Base-by-base conservation (phyloP, 1,140 invertebrate genomes). In the Calephelis virginiensis region DNA sequence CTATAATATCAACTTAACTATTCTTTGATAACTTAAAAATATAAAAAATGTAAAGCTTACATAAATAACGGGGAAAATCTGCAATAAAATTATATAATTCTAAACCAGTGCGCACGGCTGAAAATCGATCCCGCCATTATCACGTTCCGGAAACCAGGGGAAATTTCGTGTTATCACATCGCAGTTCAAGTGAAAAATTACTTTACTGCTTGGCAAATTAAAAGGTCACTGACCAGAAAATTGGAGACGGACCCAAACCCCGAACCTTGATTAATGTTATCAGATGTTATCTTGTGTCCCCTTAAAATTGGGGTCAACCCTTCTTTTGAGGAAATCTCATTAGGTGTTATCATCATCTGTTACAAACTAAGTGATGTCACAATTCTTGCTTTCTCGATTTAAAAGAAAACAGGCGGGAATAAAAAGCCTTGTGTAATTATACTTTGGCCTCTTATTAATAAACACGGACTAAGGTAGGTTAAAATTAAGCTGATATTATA, bases 211-310 rank as follows among this genome's bases (percentile, higher is more conserved):
- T 76, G 74, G 76, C 75, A 87, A 86, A 87, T 86, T 85, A 84
- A 83, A 83, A 80, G 81, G 76, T 77, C 83, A 75, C 56, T 83
- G 80, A 80, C 83, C 86, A 83, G 86, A 86, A 89, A 89, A 89
- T 88, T 82, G 83, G 69, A 71, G 75, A 71, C 63, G 66, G 71
- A 72, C 64, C 73, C 73, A 63, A 72, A 76, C 75, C 78, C 80
- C 76, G 71, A 77, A 71, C 76, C 80, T 81, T 86, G 86, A 89
- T 88, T 86, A 87, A 89, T 89, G 84, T 85, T 89, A 86, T 88
- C 85, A 85, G 69, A 69, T 63, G 73, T 81, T 86, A 89, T 89
- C 84, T 81, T 67, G 74, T 63, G 70, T 64, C 65, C 74, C 72
- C 76, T 74, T 77, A 69, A 77, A 83, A 87, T 86, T 86, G 74